Evolutionary conservation across 2,888 invertebrate species (phyloP).

Genomic region (Noctua janthina): DNA sequence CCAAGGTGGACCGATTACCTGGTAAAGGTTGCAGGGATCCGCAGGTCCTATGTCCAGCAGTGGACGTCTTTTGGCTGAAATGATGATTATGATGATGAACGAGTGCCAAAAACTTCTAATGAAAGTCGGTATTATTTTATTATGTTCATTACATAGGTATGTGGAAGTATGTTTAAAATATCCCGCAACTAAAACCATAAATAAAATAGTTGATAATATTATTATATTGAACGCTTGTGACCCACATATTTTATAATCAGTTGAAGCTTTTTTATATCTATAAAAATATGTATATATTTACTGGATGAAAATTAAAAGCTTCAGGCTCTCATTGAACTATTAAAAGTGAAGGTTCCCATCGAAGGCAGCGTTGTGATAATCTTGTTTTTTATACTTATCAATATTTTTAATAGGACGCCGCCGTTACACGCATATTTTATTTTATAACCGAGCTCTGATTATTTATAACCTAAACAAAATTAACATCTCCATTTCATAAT

Average conservation of each 20-base stretch:
- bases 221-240: neutral
- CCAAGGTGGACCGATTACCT: neutral
- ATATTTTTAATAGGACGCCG: conserved; percentile 22
- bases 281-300: conserved; percentile 16
- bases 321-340: neutral
- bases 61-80: no score
- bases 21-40: no score
- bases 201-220: neutral
- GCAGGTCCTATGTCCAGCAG: no score
- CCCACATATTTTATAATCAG: conserved; percentile 12
- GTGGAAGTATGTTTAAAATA: neutral
- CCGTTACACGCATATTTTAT: neutral
- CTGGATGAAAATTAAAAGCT: conserved; percentile 25
- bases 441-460: neutral
- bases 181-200: neutral
- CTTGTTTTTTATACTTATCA: neutral
- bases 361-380: conserved; percentile 11
- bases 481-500: neutral
- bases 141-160: neutral
- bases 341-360: conserved; percentile 20
- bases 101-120: neutral
- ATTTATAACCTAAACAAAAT: neutral
- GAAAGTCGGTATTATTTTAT: neutral
- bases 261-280: neutral
- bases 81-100: no score